Evolutionary conservation across 35 echinoderm and acorn worm species (phyloP).

Genomic region (Ophioderma brevispina): DNA sequence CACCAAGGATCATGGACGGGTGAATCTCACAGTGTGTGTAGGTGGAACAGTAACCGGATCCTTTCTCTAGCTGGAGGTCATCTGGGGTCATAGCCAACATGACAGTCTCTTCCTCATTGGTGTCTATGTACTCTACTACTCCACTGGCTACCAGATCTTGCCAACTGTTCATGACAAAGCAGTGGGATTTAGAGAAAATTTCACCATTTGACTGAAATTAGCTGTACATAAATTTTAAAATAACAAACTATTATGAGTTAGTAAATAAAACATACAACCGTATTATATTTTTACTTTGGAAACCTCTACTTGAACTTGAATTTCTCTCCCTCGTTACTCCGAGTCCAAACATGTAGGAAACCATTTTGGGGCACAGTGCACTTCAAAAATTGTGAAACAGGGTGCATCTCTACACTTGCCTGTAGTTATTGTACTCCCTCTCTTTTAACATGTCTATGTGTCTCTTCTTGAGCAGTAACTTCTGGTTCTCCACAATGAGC

Average conservation of each 20-base stretch:
- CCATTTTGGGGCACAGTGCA: not conserved
- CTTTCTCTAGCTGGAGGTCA: constrained; percentile 78
- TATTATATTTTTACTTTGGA: no score
- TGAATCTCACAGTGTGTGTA: constrained; percentile 99
- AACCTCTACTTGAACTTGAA: not conserved
- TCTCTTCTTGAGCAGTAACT: constrained; percentile 88
- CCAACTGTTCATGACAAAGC: no score
- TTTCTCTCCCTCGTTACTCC: no score
- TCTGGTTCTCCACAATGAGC: constrained; percentile 93
- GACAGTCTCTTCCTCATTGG: constrained; percentile 94
- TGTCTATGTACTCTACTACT: constrained; percentile 98
- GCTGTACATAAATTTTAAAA: no score
- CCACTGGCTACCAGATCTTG: constrained; percentile 98
- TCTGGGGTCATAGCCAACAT: constrained; percentile 98
- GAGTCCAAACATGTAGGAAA: not conserved
- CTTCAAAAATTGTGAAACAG: not conserved
- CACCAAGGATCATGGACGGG: constrained; percentile 98
- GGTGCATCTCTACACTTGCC: no score
- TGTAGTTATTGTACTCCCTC: constrained; percentile 96
- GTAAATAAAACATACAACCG: no score
- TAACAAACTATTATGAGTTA: no score
- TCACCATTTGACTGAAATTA: no score
- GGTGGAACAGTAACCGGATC: constrained; percentile 95
- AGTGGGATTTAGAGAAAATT: no score
- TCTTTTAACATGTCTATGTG: constrained; percentile 96